phyloP scores from a whole-genome alignment of 2,113 vertebrate species.

The Sceloporus tristichus region DNA sequence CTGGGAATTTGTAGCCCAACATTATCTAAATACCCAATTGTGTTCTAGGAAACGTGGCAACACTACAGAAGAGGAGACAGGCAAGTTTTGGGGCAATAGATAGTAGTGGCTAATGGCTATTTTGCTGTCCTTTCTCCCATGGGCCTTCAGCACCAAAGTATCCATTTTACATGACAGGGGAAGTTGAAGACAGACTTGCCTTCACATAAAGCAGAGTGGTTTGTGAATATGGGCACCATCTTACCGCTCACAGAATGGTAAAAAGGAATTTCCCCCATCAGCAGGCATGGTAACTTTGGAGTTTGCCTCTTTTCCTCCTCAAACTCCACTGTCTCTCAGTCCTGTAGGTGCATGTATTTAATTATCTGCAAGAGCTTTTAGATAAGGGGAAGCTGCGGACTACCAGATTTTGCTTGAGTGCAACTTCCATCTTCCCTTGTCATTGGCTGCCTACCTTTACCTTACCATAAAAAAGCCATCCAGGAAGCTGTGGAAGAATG shows the following conservation, averaged over 20 bases:
- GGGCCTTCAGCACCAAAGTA: too few relatives aligned
- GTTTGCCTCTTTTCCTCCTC: background rate
- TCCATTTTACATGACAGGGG: background rate
- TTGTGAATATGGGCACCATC: background rate
- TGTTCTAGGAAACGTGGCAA: too few relatives aligned
- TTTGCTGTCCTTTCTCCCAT: too few relatives aligned
- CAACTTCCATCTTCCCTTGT: too few relatives aligned
- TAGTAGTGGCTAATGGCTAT: too few relatives aligned
- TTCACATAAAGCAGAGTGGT: background rate
- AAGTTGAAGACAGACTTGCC: background rate
- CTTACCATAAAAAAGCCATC: too few relatives aligned
- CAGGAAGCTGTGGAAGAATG: too few relatives aligned
- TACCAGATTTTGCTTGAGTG: too few relatives aligned
- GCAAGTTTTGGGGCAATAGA: too few relatives aligned
- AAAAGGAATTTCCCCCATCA: background rate
- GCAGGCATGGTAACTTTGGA: background rate
- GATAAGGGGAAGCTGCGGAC: background rate
- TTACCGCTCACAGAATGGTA: background rate
- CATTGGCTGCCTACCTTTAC: too few relatives aligned
- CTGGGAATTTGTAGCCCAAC: background rate
- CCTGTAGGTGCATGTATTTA: background rate
- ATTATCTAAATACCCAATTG: background rate
- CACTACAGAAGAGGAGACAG: too few relatives aligned
- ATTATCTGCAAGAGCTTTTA: background rate
- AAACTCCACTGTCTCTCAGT: background rate